Percentiles rank a stretch among this genome's conserved stretches.
phyloP scores from a whole-genome alignment of 2,113 vertebrate species.

The Rhinolophus sinicus region DNA sequence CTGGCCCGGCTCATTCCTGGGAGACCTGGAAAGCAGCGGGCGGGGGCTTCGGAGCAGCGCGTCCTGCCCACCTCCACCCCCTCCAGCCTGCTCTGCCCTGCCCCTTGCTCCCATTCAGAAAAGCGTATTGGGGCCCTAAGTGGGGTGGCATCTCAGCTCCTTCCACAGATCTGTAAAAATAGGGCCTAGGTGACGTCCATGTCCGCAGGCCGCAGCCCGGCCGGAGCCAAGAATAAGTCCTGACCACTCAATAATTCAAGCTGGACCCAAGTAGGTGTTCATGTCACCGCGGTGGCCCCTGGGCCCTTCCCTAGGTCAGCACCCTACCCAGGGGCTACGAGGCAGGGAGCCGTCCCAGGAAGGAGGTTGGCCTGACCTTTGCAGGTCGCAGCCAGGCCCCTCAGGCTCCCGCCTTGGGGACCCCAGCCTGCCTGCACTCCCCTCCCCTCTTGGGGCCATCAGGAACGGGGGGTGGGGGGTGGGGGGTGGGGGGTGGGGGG shows the following conservation, averaged over 20 bases:
- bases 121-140: neutral
- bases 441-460: neutral
- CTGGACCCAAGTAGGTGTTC: constrained; percentile 39
- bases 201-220: neutral
- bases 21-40: neutral
- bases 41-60: neutral
- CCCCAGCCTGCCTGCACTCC: neutral
- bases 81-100: neutral
- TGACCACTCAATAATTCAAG: constrained; percentile 74
- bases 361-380: neutral
- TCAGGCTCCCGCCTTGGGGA: too few relatives aligned
- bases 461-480: neutral
- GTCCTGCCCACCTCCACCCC: neutral
- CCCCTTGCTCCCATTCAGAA: neutral
- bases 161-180: constrained; percentile 69
- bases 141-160: neutral
- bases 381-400: neutral
- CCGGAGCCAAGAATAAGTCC: constrained; percentile 55
- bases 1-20: neutral
- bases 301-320: neutral
- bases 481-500: too few relatives aligned
- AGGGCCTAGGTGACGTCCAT: neutral
- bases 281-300: neutral
- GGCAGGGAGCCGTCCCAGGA: neutral
- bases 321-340: neutral